Percentiles rank a stretch among this genome's conserved stretches.
Evolutionary conservation across 2,888 invertebrate genomes (phyloP).

Genomic region (Saturnia pavonia): DNA sequence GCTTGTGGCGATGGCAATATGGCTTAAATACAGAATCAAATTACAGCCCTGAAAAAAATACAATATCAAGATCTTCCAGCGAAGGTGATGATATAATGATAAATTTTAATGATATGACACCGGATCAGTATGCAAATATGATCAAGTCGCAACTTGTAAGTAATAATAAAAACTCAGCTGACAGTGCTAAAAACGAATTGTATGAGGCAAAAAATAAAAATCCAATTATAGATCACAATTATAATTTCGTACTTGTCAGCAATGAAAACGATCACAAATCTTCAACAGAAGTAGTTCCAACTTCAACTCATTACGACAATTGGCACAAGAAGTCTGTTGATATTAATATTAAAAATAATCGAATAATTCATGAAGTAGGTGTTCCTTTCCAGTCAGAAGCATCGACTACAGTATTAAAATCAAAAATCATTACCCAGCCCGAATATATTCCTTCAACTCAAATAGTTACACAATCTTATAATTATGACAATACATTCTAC

Average conservation of each 20-base stretch:
- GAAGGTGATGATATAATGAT: conserved; percentile 69
- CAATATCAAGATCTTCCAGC: conserved; percentile 70
- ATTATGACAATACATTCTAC: conserved; percentile 50
- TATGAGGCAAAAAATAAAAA: conserved; percentile 23
- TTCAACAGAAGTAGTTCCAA: conserved; percentile 22
- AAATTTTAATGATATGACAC: conserved; percentile 72
- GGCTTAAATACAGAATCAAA: conserved; percentile 60
- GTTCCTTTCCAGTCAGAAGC: conserved; percentile 22
- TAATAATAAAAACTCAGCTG: not conserved
- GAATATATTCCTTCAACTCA: conserved; percentile 55
- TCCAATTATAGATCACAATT: conserved; percentile 26
- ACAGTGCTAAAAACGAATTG: not conserved
- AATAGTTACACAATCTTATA: conserved; percentile 57
- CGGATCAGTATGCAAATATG: conserved; percentile 69
- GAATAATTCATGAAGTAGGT: not conserved
- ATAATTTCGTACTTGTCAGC: conserved; percentile 8
- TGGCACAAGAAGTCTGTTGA: conserved; percentile 24
- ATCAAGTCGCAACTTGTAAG: conserved; percentile 55
- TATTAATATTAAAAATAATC: conserved; percentile 17
- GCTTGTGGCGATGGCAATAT: conserved; percentile 76
- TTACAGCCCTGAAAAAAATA: conserved; percentile 59
- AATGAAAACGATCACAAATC: conserved; percentile 25
- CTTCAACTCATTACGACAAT: conserved; percentile 22
- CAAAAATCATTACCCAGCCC: conserved; percentile 54
- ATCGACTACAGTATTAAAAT: conserved; percentile 29